Evolutionary conservation across 1,140 invertebrate species (phyloP).

Genomic region (Zaprionus africanus): DNA sequence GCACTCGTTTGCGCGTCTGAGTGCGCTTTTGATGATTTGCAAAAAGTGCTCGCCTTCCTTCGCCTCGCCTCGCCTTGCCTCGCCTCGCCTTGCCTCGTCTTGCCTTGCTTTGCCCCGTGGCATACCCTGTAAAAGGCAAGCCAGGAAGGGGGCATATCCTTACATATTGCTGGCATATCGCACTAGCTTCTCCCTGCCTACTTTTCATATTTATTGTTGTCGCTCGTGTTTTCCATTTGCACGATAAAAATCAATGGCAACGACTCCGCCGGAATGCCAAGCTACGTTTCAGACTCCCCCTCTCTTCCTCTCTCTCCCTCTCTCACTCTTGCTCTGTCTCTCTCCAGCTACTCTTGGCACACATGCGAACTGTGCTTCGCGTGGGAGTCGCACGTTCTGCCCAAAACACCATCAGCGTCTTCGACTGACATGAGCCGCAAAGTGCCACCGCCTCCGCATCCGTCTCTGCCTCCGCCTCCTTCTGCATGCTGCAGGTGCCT

Average conservation of each 20-base stretch:
- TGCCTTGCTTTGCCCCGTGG: neutral
- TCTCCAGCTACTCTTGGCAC: constrained; percentile 57
- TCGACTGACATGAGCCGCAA: constrained; percentile 40
- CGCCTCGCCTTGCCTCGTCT: constrained; percentile 10
- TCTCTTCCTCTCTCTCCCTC: neutral
- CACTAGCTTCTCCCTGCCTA: neutral
- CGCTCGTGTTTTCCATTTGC: constrained; percentile 44
- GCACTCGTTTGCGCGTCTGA: constrained; percentile 53
- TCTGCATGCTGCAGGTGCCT: constrained; percentile 62
- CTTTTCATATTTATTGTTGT: constrained; percentile 38
- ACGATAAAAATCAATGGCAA: constrained; percentile 76
- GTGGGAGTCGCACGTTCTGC: constrained; percentile 56
- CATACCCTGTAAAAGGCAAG: constrained; percentile 5
- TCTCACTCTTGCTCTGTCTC: neutral
- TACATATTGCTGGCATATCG: neutral
- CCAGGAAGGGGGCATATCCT: neutral
- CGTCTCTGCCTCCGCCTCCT: constrained; percentile 18
- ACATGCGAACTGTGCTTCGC: constrained; percentile 59
- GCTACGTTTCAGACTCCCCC: constrained; percentile 43
- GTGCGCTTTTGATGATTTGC: constrained; percentile 69
- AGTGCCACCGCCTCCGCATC: constrained; percentile 32
- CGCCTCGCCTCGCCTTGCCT: constrained; percentile 20
- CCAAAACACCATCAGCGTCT: neutral
- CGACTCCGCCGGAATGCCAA: constrained; percentile 44
- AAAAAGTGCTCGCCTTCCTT: constrained; percentile 48